Percentiles rank a stretch among this genome's conserved stretches.
Conservation (phyloP, 2,797 vertebrate species). For the Prunella strophiata region DNA sequence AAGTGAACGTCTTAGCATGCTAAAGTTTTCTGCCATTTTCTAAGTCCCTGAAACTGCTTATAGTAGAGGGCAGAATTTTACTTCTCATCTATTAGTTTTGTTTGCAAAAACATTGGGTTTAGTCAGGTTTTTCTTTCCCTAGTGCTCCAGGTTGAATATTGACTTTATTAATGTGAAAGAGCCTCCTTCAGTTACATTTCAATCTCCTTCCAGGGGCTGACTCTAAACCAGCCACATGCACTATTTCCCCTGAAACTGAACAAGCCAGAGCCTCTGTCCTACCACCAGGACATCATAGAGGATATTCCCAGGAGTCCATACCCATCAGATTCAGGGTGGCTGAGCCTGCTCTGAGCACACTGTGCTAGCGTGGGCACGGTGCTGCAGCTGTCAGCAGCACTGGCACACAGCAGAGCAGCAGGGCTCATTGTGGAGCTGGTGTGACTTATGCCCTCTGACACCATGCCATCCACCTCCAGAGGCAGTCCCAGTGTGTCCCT, state of each 20-base stretch:
- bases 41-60: background rate
- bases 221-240: background rate
- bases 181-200: background rate
- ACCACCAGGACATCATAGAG: background rate
- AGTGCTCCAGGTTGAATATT: background rate
- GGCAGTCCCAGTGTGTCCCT: background rate
- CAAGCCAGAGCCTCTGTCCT: background rate
- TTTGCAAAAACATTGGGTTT: background rate
- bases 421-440: rapidly evolving
- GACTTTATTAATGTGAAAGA: background rate
- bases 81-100: background rate
- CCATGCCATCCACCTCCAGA: background rate
- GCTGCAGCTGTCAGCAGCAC: background rate
- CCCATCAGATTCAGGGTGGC: background rate
- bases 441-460: background rate
- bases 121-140: rapidly evolving
- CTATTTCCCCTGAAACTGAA: background rate
- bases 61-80: background rate
- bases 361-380: background rate
- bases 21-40: background rate
- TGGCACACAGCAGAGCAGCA: background rate
- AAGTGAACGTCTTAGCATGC: background rate
- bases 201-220: background rate
- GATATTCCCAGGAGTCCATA: background rate
- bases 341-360: background rate